Evolutionary conservation across 2,797 vertebrate genomes (phyloP).

Genomic region (Pteropus rufus): DNA sequence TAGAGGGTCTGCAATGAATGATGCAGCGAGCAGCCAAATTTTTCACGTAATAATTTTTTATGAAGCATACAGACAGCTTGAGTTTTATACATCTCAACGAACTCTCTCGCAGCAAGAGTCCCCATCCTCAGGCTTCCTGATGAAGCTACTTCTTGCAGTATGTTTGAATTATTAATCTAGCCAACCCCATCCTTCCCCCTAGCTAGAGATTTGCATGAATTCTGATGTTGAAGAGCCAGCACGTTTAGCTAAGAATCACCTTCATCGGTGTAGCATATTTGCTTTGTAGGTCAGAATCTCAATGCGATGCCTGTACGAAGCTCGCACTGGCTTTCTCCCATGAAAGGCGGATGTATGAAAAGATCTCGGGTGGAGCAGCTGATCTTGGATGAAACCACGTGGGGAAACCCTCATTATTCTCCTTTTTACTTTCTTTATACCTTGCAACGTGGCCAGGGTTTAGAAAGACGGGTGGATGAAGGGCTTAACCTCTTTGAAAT

Average conservation of each 20-base stretch:
- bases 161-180: not conserved
- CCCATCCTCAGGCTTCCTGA: not conserved
- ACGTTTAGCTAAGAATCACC: not conserved
- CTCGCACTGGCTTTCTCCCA: not conserved
- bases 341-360: not conserved
- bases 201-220: not conserved
- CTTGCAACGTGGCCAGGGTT: not conserved
- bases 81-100: slow-evolving; percentile 48
- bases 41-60: slow-evolving; percentile 66
- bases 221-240: not conserved
- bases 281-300: not conserved
- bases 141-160: not conserved
- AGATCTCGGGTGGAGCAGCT: not conserved
- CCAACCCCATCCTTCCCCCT: not conserved
- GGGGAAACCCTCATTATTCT: not conserved
- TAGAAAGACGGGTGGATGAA: not conserved
- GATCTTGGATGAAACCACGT: not conserved
- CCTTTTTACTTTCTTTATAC: not conserved
- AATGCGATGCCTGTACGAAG: not conserved
- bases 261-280: not conserved
- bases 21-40: not conserved
- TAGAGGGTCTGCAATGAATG: slow-evolving; percentile 50
- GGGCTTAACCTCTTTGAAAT: not conserved
- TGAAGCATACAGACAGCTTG: slow-evolving; percentile 29
- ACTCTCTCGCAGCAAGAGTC: not conserved